Evolutionary conservation across 2,888 invertebrate species (phyloP), one percentile per base, ranked within the genome.

Genomic region (Andrena bicolor): DNA sequence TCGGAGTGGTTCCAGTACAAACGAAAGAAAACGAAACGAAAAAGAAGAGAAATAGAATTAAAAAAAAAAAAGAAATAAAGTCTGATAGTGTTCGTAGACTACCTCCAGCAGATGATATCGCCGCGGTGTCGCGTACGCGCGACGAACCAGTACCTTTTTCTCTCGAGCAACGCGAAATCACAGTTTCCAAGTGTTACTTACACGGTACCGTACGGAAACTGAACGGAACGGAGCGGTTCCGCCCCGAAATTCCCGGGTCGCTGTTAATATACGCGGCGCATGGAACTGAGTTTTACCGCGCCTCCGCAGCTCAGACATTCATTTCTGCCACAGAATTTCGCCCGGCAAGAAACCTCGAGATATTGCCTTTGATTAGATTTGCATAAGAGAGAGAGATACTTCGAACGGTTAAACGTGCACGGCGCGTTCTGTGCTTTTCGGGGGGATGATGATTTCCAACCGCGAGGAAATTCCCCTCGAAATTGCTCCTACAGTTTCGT

Each of bases 1-100:
- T 60, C 16, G 41, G 23, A 56, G 56, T 56, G 56, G 76, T 73
- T 82, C 83, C 74, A 88, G 88, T 88, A 88, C 88, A 86, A 86
- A 41, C 13, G 16, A 5, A 13, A 13, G 13, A 41, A 13, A 41
- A 13, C 3, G 13, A 41, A 41, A 41, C 3, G 3, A 13, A 41
- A 41, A 4, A 41, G 41, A 13, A 41, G 41, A 41, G 4, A 41
- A 16, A 41, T 41, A 41, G 41, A 41, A 41, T 41, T 16, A 41
- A 41, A 41, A 41, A 8, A 32, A 8, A 32, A 32, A 32, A 6
- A 30, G 3, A 30, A 86, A 66, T 10, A n/a, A 23, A 58, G 28
- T 80, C 51, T 23, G 63, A 75, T 80, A 80, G 79, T 82, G 72
- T 84, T 84, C 82, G 70, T 82, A 68, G 72, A 56, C 49, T 64